phyloP scores from a whole-genome alignment of 1,140 invertebrate species.

The Caenorhabditis brenneri region DNA sequence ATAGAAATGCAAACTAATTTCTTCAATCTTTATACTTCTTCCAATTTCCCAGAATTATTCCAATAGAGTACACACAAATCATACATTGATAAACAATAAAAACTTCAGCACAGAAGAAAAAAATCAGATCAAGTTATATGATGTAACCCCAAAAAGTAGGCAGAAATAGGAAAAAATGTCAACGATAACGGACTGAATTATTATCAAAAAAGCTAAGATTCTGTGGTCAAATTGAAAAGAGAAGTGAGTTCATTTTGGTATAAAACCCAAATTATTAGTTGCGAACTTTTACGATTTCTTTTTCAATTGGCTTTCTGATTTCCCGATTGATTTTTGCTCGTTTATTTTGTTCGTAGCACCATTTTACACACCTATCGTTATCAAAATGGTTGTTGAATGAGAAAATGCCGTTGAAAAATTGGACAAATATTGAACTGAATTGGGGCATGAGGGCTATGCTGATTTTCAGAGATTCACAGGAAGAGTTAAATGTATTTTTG shows the following conservation, averaged over 20 bases:
- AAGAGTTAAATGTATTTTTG: too few species aligned
- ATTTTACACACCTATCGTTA: not conserved
- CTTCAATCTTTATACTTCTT: not conserved
- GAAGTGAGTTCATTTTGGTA: not conserved
- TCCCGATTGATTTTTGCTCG: slow-evolving; percentile 4
- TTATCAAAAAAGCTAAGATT: not conserved
- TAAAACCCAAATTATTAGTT: slow-evolving; percentile 5
- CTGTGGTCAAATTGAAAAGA: not conserved
- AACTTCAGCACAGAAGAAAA: slow-evolving; percentile 2
- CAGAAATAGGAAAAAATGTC: not conserved
- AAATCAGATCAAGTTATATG: slow-evolving; percentile 41
- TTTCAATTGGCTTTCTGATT: slow-evolving; percentile 1
- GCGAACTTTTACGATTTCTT: slow-evolving; percentile 26
- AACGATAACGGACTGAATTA: slow-evolving; percentile 32
- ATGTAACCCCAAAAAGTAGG: not conserved
- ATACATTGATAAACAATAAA: slow-evolving; percentile 24
- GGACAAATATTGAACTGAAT: not conserved
- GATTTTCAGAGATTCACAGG: not conserved
- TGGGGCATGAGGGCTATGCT: not conserved
- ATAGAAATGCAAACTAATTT: too few species aligned
- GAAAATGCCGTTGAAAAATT: not conserved
- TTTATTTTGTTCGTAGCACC: slow-evolving; percentile 20
- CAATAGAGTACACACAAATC: not conserved
- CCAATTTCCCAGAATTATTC: not conserved
- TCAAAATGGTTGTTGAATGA: not conserved